Base-by-base conservation (phyloP, 2,113 vertebrate genomes). In the Myotis yumanensis region DNA sequence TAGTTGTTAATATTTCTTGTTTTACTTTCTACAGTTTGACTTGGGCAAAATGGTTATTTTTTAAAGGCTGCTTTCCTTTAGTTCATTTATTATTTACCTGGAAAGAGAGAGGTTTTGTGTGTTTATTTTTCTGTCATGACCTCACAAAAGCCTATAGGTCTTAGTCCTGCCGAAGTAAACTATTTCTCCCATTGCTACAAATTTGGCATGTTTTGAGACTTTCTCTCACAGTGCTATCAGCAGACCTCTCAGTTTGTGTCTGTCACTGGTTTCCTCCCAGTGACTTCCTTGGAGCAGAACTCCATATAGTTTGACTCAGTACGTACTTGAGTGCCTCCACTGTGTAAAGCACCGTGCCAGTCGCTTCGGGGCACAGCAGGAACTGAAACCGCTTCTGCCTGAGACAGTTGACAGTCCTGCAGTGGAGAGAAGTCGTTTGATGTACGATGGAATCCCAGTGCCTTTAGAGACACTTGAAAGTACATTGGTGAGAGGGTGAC, bases 71-170 rank as follows among this genome's bases (percentile, higher is more conserved):
- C 25, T 79, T 2, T 76, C 76, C 37, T 93, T 91, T 73, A 69
- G 93, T 77, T 93, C 84, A 92, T 92, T 93, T 79, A 59, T 92
- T 95, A 90, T 95, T 95, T 76, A 79, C 35, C 77, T 86, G 68
- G 85, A 90, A 85, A 94, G 32, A 72, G 14, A 79, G 48, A 48
- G 14, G 16, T 68, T 64, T 17, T 57, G 18, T 75, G 48, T 64
- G 30, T 23, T 86, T 68, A 11, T 66, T 62, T 69, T 68, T 69
- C 81, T 68, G 6, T 73, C 7, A 20, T 68, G 69, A 59, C 25
- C 11, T 89, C 77, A 79, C 18, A 86, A 37, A 94, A 57, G 35
- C 5, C 35, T 66, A 1, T 69, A 22, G 52, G 37, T 62, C 68
- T 86, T 37, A 94, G 46, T 68, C 22, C 18, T 71, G 73, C 48